Evolutionary conservation across 2,113 vertebrate species (phyloP).

Genomic region (Tiliqua scincoides): DNA sequence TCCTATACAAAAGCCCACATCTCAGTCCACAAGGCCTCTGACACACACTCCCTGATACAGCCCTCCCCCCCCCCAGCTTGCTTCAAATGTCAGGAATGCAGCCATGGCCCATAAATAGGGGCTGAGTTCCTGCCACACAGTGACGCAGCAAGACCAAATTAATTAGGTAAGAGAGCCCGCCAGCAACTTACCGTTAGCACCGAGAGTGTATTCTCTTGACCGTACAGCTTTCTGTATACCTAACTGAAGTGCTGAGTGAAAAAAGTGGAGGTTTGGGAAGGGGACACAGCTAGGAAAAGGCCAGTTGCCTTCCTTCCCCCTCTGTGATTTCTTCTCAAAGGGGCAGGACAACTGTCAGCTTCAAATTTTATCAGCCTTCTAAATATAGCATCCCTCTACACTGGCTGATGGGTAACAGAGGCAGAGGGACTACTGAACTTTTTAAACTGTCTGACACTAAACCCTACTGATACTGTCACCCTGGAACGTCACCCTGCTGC

Average conservation of each 20-base stretch:
- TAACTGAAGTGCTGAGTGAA: background rate
- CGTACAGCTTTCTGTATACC: background rate
- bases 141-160: accelerated
- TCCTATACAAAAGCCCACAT: background rate
- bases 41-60: background rate
- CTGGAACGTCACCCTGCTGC: background rate
- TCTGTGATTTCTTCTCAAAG: constrained; percentile 56
- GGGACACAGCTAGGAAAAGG: background rate
- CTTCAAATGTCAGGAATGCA: accelerated
- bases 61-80: background rate
- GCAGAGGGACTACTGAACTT: constrained; percentile 64
- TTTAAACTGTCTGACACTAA: no score
- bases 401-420: constrained; percentile 59
- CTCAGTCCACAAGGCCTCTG: accelerated
- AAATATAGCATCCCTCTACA: constrained; percentile 76
- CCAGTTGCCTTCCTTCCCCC: constrained; percentile 26
- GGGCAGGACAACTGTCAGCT: constrained; percentile 75
- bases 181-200: constrained; percentile 62
- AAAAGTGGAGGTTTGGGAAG: constrained; percentile 12
- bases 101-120: background rate
- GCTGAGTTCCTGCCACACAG: background rate
- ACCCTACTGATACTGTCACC: no score
- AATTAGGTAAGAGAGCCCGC: background rate
- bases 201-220: background rate
- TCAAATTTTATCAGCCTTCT: constrained; percentile 77